Conservation (phyloP, 2,113 vertebrate genomes). For the Suncus etruscus region DNA sequence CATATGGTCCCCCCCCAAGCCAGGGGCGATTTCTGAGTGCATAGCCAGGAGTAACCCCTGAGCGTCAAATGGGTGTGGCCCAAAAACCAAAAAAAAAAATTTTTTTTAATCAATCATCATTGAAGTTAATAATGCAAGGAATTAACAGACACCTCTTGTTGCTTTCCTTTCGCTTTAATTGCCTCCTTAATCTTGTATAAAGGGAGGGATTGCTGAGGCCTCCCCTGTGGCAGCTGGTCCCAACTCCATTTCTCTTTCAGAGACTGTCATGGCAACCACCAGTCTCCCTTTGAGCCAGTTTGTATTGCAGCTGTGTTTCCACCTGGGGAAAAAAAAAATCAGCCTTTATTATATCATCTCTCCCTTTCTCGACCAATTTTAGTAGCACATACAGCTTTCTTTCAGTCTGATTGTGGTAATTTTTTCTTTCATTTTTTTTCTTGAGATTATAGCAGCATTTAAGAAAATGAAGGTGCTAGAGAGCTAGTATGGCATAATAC, state of each 20-base stretch:
- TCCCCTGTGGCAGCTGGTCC: slow-evolving; percentile 75
- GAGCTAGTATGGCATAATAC: too few species aligned
- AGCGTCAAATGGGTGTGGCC: too few species aligned
- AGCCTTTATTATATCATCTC: background rate
- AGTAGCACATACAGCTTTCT: slow-evolving; percentile 44
- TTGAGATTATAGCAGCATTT: too few species aligned
- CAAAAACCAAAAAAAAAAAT: too few species aligned
- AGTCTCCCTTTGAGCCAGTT: slow-evolving; percentile 62
- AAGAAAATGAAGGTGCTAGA: too few species aligned
- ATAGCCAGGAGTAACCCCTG: too few species aligned
- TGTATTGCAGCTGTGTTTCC: slow-evolving; percentile 58
- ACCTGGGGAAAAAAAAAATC: background rate
- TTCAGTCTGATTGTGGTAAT: slow-evolving; percentile 8
- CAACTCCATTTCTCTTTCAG: slow-evolving; percentile 61
- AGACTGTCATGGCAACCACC: slow-evolving; percentile 78
- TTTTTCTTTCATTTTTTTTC: too few species aligned
- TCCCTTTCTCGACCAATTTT: slow-evolving; percentile 30
- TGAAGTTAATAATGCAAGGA: slow-evolving; percentile 15
- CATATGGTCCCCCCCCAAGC: too few species aligned
- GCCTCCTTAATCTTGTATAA: slow-evolving; percentile 62
- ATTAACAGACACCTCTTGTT: slow-evolving; percentile 65
- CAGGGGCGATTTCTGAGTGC: too few species aligned
- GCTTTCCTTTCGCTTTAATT: slow-evolving; percentile 65
- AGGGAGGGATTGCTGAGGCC: slow-evolving; percentile 48
- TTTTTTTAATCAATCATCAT: background rate